Percentiles rank a stretch among this genome's conserved stretches.
Evolutionary conservation across 1,140 invertebrate genomes (phyloP).

Genomic region (Cydia strobilella): DNA sequence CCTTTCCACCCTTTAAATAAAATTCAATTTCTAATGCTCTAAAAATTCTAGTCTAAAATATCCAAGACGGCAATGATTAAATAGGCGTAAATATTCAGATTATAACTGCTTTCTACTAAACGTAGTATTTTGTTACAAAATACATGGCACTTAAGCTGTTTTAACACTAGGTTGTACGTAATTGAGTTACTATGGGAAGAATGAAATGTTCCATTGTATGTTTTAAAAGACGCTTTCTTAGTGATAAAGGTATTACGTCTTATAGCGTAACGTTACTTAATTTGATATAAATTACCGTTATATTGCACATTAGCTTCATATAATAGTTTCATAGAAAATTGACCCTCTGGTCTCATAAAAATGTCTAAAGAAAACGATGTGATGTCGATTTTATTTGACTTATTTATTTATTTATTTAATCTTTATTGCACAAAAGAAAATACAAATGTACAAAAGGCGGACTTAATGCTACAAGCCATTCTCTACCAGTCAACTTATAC

Average conservation of each 20-base stretch:
- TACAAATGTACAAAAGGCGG: too few relatives aligned
- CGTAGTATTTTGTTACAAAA: background rate
- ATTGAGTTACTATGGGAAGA: conserved; percentile 22
- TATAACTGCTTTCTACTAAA: conserved; percentile 9
- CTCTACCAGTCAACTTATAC: too few relatives aligned
- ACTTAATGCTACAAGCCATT: too few relatives aligned
- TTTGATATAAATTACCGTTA: background rate
- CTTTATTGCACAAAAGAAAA: too few relatives aligned
- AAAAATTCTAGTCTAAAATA: background rate
- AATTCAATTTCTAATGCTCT: background rate
- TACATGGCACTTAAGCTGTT: background rate
- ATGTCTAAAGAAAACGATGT: too few relatives aligned
- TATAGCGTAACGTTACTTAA: background rate
- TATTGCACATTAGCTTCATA: background rate
- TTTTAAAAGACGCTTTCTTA: background rate
- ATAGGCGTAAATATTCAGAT: conserved; percentile 24
- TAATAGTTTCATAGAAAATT: too few relatives aligned
- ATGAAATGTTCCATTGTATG: conserved; percentile 10
- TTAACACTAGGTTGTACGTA: background rate
- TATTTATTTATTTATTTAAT: too few relatives aligned
- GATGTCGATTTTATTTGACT: too few relatives aligned
- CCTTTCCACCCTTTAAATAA: background rate
- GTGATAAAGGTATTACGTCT: background rate
- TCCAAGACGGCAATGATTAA: conserved; percentile 10
- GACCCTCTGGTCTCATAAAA: too few relatives aligned